Base-by-base conservation (phyloP, 2,797 vertebrate species). In the Florisuga fusca region DNA sequence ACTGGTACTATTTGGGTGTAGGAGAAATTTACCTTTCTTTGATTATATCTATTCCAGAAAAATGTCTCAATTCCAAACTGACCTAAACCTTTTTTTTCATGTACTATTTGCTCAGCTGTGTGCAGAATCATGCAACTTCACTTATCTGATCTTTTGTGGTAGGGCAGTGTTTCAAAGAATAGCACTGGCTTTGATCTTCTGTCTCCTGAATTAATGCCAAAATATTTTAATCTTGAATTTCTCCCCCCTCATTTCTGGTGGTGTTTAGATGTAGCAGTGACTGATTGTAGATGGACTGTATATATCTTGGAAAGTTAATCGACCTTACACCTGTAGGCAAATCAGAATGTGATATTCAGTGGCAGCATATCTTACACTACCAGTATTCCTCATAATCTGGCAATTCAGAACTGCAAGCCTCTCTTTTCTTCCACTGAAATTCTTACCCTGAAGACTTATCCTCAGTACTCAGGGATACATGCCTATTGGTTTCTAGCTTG, bases 141-240 rank as follows among this genome's bases (percentile, higher is more conserved):
- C 57, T 87, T 90, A 67, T 80, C 48, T 95, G 86, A 85, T 34
- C 61, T 48, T 69, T 83, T 58, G 26, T 62, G 59, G 54, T 85
- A 66, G 54, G 79, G 34, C 72, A 79, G 23, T 72, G n/a, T 93
- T 93, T 95, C 43, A 76, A 87, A 82, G 46, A 73, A 54, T 54
- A 38, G 15, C 55, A 51, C 16, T 83, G 55, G 10, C 61, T 91
- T 95, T 94, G 83, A 54, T 80, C 53, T 69, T 87, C 51, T 80
- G 26, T n/a, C 19, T 80, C 21, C 61, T 86, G 53, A 91, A 58
- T 62, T 55, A 77, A 80, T 67, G 69, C 57, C 27, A 71, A 90
- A 90, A 43, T 88, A 63, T 53, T 91, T 93, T 77, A 20, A 21
- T 62, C 51, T 55, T 18, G 2, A 85, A 33, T 45, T 15, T 54